Evolutionary conservation across 35 echinoderm and acorn worm species (phyloP), one percentile per base, ranked within the genome.

Genomic region (Apostichopus californicus): DNA sequence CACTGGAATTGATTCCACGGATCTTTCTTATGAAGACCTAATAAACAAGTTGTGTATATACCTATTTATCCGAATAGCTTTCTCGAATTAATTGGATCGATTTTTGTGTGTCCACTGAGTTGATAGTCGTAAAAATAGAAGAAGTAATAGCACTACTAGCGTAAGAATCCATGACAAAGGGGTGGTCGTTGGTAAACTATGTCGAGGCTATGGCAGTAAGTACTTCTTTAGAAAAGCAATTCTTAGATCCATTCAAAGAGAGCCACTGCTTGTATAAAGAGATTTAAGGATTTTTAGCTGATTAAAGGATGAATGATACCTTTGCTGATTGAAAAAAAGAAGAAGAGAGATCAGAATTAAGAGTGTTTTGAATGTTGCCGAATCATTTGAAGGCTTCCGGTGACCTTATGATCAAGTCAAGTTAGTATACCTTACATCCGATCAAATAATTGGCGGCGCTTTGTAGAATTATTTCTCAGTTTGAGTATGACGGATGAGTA

Each of bases 41-140:
- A 83, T 83, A 83, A 83, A 83, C 80, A 83, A 83, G 52, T 83
- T 56, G 53, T 54, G 25, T 55, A 83, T 83, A 55, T 56, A 83
- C 80, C 80, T 13, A 56, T 46, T 46, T 55, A 83, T 54, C 57
- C 8, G 80, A 83, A 46, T 53, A 13, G 52, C 25, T n/a, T 83
- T 53, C 52, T 53, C 80, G 80, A 83, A 55, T 83, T 34, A 83
- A 83, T 83, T 83, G 13, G 13, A 83, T 83, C 80, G 80, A 83
- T 83, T 83, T 83, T 83, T 68, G 18, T 68, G 18, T 68, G 64
- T 68, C 11, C 64, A 11, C 18, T 68, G 11, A 68, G 64, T 9
- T 18, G 11, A 4, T 68, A 14, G 64, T 68, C 7, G 64, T 14
- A 68, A 18, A 4, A 68, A 8, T 68, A 46, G 34, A 18, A 18